Percentiles rank a stretch among this genome's conserved stretches.
Evolutionary conservation across 2,888 invertebrate species (phyloP).

Genomic region (Platycheirus albimanus): DNA sequence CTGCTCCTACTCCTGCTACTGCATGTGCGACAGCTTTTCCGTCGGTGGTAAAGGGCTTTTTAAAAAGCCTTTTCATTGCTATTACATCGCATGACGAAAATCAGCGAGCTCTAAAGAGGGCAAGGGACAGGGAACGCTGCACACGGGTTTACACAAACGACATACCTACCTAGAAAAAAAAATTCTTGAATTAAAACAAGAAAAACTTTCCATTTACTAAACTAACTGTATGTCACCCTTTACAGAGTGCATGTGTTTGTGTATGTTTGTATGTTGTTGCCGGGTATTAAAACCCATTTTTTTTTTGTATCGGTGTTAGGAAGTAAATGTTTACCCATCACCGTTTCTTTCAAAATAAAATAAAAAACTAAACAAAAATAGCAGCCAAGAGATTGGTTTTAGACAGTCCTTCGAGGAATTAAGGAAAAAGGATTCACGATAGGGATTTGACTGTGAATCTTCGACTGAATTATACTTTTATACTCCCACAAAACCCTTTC

Average conservation of each 20-base stretch:
- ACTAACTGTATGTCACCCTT: constrained; percentile 37
- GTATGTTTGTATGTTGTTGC: constrained; percentile 7
- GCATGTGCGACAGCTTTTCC: constrained; percentile 72
- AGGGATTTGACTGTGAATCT: background rate
- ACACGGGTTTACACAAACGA: background rate
- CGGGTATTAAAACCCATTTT: constrained; percentile 19
- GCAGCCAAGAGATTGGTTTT: constrained; percentile 18
- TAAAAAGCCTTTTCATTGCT: constrained; percentile 45
- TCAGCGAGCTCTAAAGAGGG: background rate
- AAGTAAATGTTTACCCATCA: constrained; percentile 41
- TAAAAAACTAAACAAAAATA: background rate
- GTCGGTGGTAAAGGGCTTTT: constrained; percentile 56
- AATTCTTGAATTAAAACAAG: constrained; percentile 14
- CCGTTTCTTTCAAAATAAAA: background rate
- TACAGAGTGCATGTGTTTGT: background rate
- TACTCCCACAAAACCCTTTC: no score
- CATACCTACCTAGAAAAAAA: constrained; percentile 4
- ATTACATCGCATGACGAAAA: constrained; percentile 51
- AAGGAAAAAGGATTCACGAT: constrained; percentile 7
- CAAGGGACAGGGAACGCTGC: background rate
- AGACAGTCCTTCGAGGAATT: background rate
- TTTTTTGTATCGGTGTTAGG: constrained; percentile 17
- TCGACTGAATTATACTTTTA: constrained; percentile 28
- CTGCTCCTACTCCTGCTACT: background rate
- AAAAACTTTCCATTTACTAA: constrained; percentile 54